Percentiles rank a stretch among this genome's conserved stretches.
Evolutionary conservation across 23 tunicate species (phyloP).

Genomic region (Trididemnum miniatum): DNA sequence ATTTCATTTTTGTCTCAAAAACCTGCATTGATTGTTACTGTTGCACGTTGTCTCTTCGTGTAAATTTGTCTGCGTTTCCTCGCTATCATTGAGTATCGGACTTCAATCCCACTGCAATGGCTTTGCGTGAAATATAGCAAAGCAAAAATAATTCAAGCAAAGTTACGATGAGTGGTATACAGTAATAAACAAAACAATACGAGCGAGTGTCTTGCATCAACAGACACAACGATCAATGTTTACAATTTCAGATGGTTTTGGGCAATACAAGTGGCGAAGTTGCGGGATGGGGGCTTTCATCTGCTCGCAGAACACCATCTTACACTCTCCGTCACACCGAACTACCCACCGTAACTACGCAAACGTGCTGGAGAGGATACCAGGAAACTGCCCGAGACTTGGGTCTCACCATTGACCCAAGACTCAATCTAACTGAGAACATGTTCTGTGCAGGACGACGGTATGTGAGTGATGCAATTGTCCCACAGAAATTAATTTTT

Average conservation of each 20-base stretch:
- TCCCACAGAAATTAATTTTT: too few relatives aligned
- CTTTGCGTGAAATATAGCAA: too few relatives aligned
- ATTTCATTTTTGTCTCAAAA: too few relatives aligned
- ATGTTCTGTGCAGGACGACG: slow-evolving; percentile 43
- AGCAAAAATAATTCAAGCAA: too few relatives aligned
- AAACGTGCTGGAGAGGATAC: slow-evolving; percentile 16
- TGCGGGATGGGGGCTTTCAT: slow-evolving; percentile 70
- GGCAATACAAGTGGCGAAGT: slow-evolving; percentile 42
- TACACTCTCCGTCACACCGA: slow-evolving; percentile 16
- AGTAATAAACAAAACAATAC: too few relatives aligned
- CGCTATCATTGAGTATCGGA: too few relatives aligned
- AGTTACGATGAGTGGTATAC: too few relatives aligned
- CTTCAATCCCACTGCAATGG: too few relatives aligned
- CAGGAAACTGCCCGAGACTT: not conserved
- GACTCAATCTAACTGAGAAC: slow-evolving; percentile 30
- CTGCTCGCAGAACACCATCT: slow-evolving; percentile 6
- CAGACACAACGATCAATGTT: not conserved
- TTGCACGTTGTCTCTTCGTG: too few relatives aligned
- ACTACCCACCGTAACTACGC: slow-evolving; percentile 30
- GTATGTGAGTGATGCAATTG: slow-evolving; percentile 21
- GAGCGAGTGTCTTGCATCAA: too few relatives aligned
- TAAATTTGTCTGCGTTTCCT: too few relatives aligned
- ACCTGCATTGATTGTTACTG: too few relatives aligned
- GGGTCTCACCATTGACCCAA: not conserved
- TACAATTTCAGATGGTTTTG: not conserved